Base-by-base conservation (phyloP, 2,888 invertebrate species). In the Leptopterna dolabrata region DNA sequence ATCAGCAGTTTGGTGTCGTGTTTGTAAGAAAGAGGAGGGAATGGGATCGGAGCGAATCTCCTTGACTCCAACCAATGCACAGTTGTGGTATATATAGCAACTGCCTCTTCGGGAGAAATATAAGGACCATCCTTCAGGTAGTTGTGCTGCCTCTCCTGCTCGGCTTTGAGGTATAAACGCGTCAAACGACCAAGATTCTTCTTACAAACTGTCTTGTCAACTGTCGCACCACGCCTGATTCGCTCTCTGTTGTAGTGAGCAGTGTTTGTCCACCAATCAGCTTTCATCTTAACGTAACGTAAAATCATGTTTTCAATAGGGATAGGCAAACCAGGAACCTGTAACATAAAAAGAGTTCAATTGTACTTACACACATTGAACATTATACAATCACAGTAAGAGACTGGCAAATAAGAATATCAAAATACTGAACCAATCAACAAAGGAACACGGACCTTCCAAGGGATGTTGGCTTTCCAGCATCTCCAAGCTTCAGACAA, bases 201-300 rank as follows among this genome's bases (percentile, higher is more conserved):
- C 93, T 99, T 99, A 92, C 99, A 99, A 0, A 99, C 99, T 0
- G 99, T 99, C 92, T 99, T 99, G 92, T 99, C 99, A 19, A 99
- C 99, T 0, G 99, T 99, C 81, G 99, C 99, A n/a, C 99, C 99
- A 90, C 99, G 95, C 2, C 99, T 95, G 90, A 99, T 99, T 91
- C 99, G 94, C 92, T 99, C 99, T 70, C 99, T 94, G 93, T 99
- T 99, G 92, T 99, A 99, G 92, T 99, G 99, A 0, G 99, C 99
- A 0, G 99, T 99, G 92, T 99, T 99, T 0, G 99, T 99, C 99
- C 99, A 99, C 99, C 99, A 99, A 92, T 99, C 99, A 0, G 99
- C 99, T 92, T 99, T 99, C 96, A 99, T 99, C 92, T 99, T 99
- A 14, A 99, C 99, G 92, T 99, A 99, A 47, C 99, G 95, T 88